phyloP scores from a whole-genome alignment of 2,797 vertebrate species.

The Acrossocheilus wenchowensis region DNA sequence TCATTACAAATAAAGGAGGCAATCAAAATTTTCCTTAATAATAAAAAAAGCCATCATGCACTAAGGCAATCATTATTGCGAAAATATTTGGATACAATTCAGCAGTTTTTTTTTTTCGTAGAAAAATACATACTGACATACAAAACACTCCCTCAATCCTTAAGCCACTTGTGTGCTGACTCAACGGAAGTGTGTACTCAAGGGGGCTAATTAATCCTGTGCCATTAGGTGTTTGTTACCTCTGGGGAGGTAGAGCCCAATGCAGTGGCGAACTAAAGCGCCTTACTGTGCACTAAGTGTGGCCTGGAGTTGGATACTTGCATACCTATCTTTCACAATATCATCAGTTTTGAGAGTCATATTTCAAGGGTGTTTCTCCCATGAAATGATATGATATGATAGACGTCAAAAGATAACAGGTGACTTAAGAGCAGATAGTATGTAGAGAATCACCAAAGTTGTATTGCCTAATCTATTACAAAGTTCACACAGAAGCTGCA shows the following conservation, averaged over 20 bases:
- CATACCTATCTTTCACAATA: constrained; percentile 5
- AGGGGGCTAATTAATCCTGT: constrained; percentile 46
- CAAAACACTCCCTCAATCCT: constrained; percentile 18
- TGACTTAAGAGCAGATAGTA: background rate
- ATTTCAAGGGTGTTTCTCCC: background rate
- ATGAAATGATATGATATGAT: background rate
- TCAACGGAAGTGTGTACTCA: constrained; percentile 37
- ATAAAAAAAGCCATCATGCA: constrained; percentile 3
- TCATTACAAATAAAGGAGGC: constrained; percentile 6
- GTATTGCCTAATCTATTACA: background rate
- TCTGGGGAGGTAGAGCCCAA: constrained; percentile 12
- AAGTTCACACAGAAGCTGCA: background rate
- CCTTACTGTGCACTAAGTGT: constrained; percentile 24
- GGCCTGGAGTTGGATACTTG: constrained; percentile 8
- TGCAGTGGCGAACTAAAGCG: constrained; percentile 11
- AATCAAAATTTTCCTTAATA: background rate
- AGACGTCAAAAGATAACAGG: background rate
- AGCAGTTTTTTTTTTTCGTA: constrained; percentile 3
- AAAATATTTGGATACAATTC: constrained; percentile 7
- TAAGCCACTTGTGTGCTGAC: constrained; percentile 30
- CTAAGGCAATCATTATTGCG: background rate
- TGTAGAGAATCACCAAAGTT: background rate
- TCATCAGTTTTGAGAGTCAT: background rate
- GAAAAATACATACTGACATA: constrained; percentile 10
- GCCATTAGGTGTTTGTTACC: constrained; percentile 34